Conservation (phyloP, 1,140 invertebrate genomes). For the Trinorchestia longiramus region DNA sequence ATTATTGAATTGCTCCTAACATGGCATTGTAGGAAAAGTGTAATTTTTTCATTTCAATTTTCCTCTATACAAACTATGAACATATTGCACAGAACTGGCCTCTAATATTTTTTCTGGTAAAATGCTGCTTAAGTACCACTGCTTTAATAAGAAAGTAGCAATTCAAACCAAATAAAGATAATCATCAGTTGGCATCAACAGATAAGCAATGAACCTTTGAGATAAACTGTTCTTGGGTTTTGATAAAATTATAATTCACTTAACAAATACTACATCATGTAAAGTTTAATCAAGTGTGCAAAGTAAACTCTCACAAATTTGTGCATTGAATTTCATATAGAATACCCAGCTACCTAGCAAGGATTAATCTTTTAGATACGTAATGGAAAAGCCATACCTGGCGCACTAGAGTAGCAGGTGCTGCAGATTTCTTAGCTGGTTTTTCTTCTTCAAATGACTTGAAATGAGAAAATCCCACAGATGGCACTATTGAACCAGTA, state of each 20-base stretch:
- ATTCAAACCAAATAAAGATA: background rate
- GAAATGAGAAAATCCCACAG: background rate
- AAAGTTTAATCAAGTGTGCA: no score
- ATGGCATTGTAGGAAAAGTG: no score
- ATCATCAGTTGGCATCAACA: background rate
- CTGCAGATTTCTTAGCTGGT: background rate
- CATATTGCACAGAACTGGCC: no score
- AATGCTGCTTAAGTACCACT: background rate
- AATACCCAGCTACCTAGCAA: background rate
- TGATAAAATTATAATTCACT: background rate
- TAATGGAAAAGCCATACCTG: background rate
- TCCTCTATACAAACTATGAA: no score
- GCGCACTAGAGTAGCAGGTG: background rate
- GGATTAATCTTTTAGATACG: background rate
- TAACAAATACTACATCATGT: background rate
- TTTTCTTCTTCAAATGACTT: background rate
- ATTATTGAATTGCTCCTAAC: no score
- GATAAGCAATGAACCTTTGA: background rate
- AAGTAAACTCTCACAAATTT: no score
- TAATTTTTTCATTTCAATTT: no score
- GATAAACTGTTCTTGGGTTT: background rate
- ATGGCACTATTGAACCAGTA: background rate
- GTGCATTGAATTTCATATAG: no score
- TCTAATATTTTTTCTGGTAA: no score
- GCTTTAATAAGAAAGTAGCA: background rate